phyloP scores from a whole-genome alignment of 2,113 vertebrate species.

The Ceyx cyanopectus region DNA sequence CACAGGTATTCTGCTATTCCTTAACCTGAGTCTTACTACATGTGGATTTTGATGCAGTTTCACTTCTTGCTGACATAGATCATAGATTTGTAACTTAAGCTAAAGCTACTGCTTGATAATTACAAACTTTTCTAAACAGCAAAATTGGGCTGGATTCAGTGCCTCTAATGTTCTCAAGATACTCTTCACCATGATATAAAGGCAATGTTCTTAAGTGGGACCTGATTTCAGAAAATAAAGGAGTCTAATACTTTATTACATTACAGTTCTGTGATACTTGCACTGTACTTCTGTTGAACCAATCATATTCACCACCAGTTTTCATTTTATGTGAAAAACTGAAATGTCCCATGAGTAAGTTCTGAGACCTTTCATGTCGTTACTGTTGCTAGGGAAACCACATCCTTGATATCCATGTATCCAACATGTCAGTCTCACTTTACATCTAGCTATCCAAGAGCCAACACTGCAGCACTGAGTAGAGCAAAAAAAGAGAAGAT shows the following conservation, averaged over 20 bases:
- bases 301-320: conserved; percentile 68
- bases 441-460: conserved; percentile 70
- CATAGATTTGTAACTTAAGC: background rate
- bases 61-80: background rate
- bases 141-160: background rate
- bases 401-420: conserved; percentile 80
- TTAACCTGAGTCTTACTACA: background rate
- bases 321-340: conserved; percentile 77
- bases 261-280: conserved; percentile 18
- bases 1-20: background rate
- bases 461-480: conserved; percentile 47
- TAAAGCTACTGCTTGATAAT: background rate
- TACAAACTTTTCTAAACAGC: background rate
- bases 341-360: conserved; percentile 80
- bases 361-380: conserved; percentile 78
- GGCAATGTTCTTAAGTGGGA: background rate
- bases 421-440: conserved; percentile 79
- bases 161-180: background rate
- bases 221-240: conserved; percentile 12
- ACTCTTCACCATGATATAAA: background rate
- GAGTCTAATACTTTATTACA: background rate
- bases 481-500: conserved; percentile 46
- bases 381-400: conserved; percentile 83
- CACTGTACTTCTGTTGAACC: conserved; percentile 47
- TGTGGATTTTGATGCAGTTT: background rate